A percentile compares a stretch with the other conserved stretches of the same genome.
These are phyloP conservation scores for Phalera bucephala DNA, from an alignment of 2,888 invertebrate species.

Conservation along the genomic window DNA sequence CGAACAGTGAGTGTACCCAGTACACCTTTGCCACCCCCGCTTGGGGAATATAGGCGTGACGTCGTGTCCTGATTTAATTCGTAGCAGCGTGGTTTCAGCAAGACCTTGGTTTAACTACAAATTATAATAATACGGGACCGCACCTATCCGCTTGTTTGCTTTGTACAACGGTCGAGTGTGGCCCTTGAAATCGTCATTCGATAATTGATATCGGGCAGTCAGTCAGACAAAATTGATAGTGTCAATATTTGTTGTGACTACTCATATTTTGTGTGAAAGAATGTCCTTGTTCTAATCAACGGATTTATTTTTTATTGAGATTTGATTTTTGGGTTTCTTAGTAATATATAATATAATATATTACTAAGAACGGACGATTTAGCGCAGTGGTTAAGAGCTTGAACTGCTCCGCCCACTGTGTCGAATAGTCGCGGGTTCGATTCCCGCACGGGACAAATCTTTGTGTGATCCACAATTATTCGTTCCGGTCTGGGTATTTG, in stretches of 20 bases:
- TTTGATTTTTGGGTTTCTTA: not conserved
- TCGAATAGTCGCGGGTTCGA: no score
- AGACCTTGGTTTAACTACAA: slow-evolving; percentile 40
- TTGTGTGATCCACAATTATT: no score
- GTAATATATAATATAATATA: no score
- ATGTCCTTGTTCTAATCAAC: slow-evolving; percentile 46
- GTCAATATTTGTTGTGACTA: slow-evolving; percentile 58
- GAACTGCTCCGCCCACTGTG: no score
- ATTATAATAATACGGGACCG: slow-evolving; percentile 33
- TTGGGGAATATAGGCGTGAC: no score
- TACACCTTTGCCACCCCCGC: no score
- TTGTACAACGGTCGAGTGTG: slow-evolving; percentile 56
- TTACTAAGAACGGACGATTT: no score
- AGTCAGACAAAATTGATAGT: slow-evolving; percentile 43
- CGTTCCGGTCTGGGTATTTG: no score
- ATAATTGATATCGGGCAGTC: slow-evolving; percentile 54
- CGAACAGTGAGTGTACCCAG: no score
- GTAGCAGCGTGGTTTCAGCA: slow-evolving; percentile 25
- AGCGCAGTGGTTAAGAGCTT: no score
- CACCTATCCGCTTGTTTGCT: slow-evolving; percentile 57
- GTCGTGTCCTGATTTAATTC: no score
- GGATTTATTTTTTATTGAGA: slow-evolving; percentile 15
- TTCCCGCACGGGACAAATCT: no score
- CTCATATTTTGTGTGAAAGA: slow-evolving; percentile 50
- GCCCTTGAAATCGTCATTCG: slow-evolving; percentile 60